phyloP scores from a whole-genome alignment of 2,888 invertebrate species.

The Lasioglossum oenotherae region DNA sequence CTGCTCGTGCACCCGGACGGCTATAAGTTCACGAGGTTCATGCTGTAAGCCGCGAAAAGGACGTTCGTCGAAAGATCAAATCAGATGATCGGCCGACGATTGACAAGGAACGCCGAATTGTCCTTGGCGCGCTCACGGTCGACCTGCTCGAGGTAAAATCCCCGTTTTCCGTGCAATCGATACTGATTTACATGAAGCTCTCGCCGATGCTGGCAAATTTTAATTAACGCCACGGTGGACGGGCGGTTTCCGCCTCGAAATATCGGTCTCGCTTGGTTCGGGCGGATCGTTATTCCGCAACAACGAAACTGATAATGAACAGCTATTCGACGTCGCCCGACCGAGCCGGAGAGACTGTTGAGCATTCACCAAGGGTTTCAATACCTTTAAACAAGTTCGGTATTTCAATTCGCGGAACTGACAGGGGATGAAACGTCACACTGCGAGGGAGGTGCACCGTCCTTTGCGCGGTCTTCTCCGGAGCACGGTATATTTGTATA shows the following conservation, averaged over 20 bases:
- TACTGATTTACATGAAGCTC: constrained; percentile 65
- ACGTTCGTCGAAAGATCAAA: neutral
- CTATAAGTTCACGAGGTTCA: constrained; percentile 77
- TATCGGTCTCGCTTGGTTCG: constrained; percentile 10
- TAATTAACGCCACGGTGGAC: constrained; percentile 54
- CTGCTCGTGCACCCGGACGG: constrained; percentile 76
- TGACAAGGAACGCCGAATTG: neutral
- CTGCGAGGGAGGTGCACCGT: neutral
- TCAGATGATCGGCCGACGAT: neutral
- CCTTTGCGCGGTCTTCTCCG: neutral
- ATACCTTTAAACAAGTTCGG: neutral
- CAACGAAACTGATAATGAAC: constrained; percentile 42
- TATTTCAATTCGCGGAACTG: neutral
- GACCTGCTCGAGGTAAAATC: constrained; percentile 34
- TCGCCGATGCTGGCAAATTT: constrained; percentile 48
- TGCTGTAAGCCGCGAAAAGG: constrained; percentile 63
- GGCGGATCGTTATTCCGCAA: constrained; percentile 22
- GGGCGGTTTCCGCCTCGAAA: constrained; percentile 18
- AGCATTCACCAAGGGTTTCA: neutral
- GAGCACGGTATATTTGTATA: neutral
- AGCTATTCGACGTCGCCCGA: constrained; percentile 13
- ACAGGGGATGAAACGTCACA: neutral
- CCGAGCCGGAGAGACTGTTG: neutral
- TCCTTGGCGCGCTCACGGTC: constrained; percentile 21
- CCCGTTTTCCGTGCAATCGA: constrained; percentile 52